Base-by-base conservation (phyloP, 2,888 invertebrate species). In the Alcis repandata region DNA sequence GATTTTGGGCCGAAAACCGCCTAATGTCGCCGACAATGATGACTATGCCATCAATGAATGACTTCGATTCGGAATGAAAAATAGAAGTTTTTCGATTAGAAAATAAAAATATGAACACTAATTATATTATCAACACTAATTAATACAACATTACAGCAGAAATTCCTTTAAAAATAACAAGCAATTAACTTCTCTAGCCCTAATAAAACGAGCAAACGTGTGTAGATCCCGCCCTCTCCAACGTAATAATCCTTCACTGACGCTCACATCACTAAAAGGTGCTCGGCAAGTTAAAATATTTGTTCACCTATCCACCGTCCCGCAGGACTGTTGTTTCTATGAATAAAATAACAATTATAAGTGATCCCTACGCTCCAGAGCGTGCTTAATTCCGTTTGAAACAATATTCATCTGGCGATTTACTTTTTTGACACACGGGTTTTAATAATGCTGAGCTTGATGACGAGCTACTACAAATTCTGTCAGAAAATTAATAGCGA, bases 261-360 rank as follows among this genome's bases (percentile, higher is more conserved):
- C 20, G 15, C 43, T 45, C 56, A 41, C 54, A 57, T 57, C 60
- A 53, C 83, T 90, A 91, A 90, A 90, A 91, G 92, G 91, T 89
- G 80, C 89, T 91, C 84, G 84, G 80, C 79, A 70, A 80, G 82
- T 77, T 87, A 91, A 87, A 92, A 92, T 92, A 92, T 92, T 92
- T 91, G 91, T 82, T 82, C 90, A 88, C 90, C 90, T 89, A 90
- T 88, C 86, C 83, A 75, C 65, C 69, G 80, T 85, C 91, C 88
- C 88, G 68, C 63, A 84, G 91, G 92, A 89, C 84, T 90, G 89
- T 90, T 91, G 85, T 92, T 93, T 90, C 93, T 93, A 93, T 94
- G 93, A 93, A 94, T 93, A 93, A 94, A 93, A 93, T 93, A 93
- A 93, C 93, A 93, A 93, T 93, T 93, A 93, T 92, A 92, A 92